These are phyloP conservation scores for Amia ocellicauda DNA, from an alignment of 2,113 vertebrate genomes.

Conservation along the genomic window DNA sequence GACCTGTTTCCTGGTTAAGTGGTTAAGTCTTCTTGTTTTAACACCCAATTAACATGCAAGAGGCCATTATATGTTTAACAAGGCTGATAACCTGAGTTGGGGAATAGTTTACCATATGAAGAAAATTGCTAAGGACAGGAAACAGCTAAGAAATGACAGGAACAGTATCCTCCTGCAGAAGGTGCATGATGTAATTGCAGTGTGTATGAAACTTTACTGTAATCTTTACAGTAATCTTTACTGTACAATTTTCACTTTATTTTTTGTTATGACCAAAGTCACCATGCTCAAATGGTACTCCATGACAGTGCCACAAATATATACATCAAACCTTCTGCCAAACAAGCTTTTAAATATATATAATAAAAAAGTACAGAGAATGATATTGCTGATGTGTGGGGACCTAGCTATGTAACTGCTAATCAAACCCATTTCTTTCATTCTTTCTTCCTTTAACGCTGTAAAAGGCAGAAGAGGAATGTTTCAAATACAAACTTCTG, in stretches of 20 bases:
- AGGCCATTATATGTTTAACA: slow-evolving; percentile 37
- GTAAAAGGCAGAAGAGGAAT: slow-evolving; percentile 93
- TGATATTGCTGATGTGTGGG: slow-evolving; percentile 82
- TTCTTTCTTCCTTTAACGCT: slow-evolving; percentile 68
- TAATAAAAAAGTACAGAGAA: slow-evolving; percentile 80
- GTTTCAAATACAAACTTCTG: slow-evolving; percentile 80
- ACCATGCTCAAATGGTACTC: slow-evolving; percentile 71
- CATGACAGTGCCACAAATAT: slow-evolving; percentile 58
- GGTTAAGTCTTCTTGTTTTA: slow-evolving; percentile 26
- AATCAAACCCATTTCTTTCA: slow-evolving; percentile 61
- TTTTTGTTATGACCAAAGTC: slow-evolving; percentile 62
- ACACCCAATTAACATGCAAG: slow-evolving; percentile 49
- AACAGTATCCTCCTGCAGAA: slow-evolving; percentile 51
- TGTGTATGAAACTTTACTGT: slow-evolving; percentile 50
- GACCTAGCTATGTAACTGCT: slow-evolving; percentile 63
- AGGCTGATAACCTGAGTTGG: slow-evolving; percentile 71
- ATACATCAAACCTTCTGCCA: slow-evolving; percentile 60
- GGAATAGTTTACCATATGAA: slow-evolving; percentile 50
- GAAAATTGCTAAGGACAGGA: slow-evolving; percentile 60
- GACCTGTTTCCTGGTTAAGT: slow-evolving; percentile 27
- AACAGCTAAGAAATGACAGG: slow-evolving; percentile 58
- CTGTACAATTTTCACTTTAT: slow-evolving; percentile 67
- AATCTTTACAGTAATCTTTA: too few relatives aligned
- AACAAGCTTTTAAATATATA: slow-evolving; percentile 74
- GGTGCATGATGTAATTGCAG: slow-evolving; percentile 54